Evolutionary conservation across 2,797 vertebrate genomes (phyloP).

Genomic region (Epinephelus awoara): DNA sequence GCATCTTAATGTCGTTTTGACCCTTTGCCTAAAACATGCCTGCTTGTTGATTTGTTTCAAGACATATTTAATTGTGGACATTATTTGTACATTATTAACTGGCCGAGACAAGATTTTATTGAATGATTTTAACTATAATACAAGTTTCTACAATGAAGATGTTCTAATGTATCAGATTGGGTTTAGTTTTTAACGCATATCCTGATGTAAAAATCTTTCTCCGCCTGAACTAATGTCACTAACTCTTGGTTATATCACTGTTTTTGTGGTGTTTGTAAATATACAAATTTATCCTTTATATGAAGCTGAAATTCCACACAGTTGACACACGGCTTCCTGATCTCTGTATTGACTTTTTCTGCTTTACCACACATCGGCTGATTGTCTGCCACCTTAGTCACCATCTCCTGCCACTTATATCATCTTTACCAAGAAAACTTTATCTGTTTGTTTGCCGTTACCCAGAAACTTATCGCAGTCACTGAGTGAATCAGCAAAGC

Average conservation of each 20-base stretch:
- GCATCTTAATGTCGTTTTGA: neutral
- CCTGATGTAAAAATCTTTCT: neutral
- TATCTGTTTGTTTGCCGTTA: constrained; percentile 9
- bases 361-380: neutral
- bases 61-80: neutral
- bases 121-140: neutral
- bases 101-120: neutral
- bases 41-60: neutral
- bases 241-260: neutral
- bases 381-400: neutral
- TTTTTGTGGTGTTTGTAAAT: neutral
- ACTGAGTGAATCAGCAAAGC: neutral
- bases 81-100: neutral
- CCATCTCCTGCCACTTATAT: neutral
- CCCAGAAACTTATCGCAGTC: constrained; percentile 28
- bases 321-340: neutral
- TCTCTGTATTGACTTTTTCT: neutral
- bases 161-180: neutral
- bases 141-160: neutral
- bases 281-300: neutral
- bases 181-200: neutral
- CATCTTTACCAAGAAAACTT: constrained; percentile 40
- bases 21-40: neutral
- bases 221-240: neutral
- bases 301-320: neutral